A percentile compares a stretch with the other conserved stretches of the same genome.
Conservation (phyloP, 2,113 vertebrate species). For the Abramis brama region DNA sequence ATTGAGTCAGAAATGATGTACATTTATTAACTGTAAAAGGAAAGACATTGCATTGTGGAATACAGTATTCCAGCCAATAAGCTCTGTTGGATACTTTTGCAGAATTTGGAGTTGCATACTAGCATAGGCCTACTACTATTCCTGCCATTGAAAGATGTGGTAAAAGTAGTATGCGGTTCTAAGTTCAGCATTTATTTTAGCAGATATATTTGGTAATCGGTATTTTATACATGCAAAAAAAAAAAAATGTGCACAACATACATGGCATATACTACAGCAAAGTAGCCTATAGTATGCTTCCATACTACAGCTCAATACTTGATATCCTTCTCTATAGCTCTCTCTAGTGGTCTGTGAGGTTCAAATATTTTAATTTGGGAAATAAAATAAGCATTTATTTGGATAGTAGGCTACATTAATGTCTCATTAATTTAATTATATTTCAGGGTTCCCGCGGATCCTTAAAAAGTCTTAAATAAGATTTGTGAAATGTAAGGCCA, state of each 20-base stretch:
- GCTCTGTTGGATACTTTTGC: background rate
- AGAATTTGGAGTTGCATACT: too few relatives aligned
- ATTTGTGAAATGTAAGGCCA: too few relatives aligned
- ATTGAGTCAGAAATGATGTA: background rate
- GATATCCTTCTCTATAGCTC: background rate
- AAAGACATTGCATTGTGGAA: background rate
- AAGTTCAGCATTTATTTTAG: background rate
- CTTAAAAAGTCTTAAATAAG: too few relatives aligned
- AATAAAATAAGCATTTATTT: background rate
- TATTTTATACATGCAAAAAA: too few relatives aligned
- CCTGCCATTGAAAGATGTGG: too few relatives aligned
- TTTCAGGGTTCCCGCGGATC: too few relatives aligned
- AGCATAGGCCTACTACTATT: too few relatives aligned
- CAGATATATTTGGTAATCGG: background rate
- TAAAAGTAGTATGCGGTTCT: too few relatives aligned
- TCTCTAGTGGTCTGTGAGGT: background rate
- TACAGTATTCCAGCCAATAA: background rate
- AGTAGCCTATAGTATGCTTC: background rate
- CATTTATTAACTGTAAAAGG: background rate
- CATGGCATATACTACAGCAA: background rate
- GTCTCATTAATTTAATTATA: background rate
- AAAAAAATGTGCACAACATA: too few relatives aligned
- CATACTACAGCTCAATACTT: background rate
- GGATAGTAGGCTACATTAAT: background rate
- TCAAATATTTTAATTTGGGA: background rate